Percentiles rank a stretch among this genome's conserved stretches.
phyloP scores from a whole-genome alignment of 2,888 invertebrate genomes.

The Caenorhabditis macrosperma region DNA sequence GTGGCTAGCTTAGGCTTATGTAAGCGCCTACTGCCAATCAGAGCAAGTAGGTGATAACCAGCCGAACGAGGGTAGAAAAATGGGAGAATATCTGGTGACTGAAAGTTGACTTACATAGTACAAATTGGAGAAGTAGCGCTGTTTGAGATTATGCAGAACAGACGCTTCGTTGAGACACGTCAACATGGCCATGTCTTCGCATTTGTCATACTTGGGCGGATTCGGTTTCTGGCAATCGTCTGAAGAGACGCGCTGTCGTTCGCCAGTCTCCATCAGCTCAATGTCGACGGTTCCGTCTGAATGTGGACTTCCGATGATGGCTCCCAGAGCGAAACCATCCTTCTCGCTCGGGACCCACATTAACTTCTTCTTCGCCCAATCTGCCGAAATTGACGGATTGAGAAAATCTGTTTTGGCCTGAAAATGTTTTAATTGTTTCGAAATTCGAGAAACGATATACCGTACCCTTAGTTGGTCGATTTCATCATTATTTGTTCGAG shows the following conservation, averaged over 20 bases:
- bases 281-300: slow-evolving; percentile 88
- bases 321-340: slow-evolving; percentile 90
- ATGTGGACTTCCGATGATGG: slow-evolving; percentile 93
- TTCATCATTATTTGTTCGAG: slow-evolving; percentile 54
- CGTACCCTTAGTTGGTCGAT: slow-evolving; percentile 48
- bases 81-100: not conserved
- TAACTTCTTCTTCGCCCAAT: slow-evolving; percentile 98
- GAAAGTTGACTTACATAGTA: slow-evolving; percentile 97
- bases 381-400: slow-evolving; percentile 84
- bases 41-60: slow-evolving; percentile 10
- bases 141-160: slow-evolving; percentile 98
- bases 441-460: not conserved
- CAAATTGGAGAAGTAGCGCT: slow-evolving; percentile 98
- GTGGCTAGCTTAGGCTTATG: slow-evolving; percentile 29
- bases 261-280: slow-evolving; percentile 93
- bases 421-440: not conserved
- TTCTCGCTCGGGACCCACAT: slow-evolving; percentile 99
- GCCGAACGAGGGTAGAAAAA: slow-evolving; percentile 16
- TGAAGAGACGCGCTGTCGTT: slow-evolving; percentile 85
- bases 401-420: slow-evolving; percentile 53
- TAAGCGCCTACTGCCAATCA: slow-evolving; percentile 13
- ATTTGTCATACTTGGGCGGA: slow-evolving; percentile 99
- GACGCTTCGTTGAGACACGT: slow-evolving; percentile 99
- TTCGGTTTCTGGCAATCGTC: slow-evolving; percentile 86
- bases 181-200: slow-evolving; percentile 99